Percentiles rank a stretch among this genome's conserved stretches.
phyloP scores from a whole-genome alignment of 2,113 vertebrate species.

The Hystrix brachyura region DNA sequence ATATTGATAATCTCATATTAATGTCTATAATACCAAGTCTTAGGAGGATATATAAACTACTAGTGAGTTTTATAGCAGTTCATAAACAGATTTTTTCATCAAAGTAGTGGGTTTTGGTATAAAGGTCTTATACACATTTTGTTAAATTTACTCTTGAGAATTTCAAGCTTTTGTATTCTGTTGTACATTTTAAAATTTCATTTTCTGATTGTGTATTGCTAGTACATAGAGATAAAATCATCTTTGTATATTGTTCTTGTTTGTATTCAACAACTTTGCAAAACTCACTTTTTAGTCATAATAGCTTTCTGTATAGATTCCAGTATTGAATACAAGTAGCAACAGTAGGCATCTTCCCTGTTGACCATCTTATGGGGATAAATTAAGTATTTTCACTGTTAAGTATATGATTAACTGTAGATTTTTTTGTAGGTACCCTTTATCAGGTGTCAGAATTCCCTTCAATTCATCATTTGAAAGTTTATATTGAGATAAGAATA shows the following conservation, averaged over 20 bases:
- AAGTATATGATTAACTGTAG: background rate
- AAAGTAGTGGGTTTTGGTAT: background rate
- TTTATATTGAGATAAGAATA: constrained; percentile 47
- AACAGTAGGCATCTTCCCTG: background rate
- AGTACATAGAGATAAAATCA: background rate
- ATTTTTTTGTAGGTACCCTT: background rate
- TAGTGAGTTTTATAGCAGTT: background rate
- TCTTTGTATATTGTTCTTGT: constrained; percentile 21
- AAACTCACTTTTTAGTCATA: background rate
- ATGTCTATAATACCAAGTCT: background rate
- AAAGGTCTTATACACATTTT: background rate
- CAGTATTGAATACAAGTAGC: background rate
- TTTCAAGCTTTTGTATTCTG: too few relatives aligned
- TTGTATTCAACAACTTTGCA: background rate
- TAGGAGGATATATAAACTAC: background rate
- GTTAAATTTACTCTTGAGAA: too few relatives aligned
- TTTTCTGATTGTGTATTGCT: too few relatives aligned
- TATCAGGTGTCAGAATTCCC: background rate
- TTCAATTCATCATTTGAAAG: background rate
- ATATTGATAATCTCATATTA: constrained; percentile 40
- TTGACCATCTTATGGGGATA: background rate
- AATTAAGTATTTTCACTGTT: background rate
- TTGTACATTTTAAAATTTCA: too few relatives aligned
- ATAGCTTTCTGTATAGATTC: background rate
- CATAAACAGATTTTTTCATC: background rate